Evolutionary conservation across 2,113 vertebrate species (phyloP).

Genomic region (Onychostruthus taczanowskii): DNA sequence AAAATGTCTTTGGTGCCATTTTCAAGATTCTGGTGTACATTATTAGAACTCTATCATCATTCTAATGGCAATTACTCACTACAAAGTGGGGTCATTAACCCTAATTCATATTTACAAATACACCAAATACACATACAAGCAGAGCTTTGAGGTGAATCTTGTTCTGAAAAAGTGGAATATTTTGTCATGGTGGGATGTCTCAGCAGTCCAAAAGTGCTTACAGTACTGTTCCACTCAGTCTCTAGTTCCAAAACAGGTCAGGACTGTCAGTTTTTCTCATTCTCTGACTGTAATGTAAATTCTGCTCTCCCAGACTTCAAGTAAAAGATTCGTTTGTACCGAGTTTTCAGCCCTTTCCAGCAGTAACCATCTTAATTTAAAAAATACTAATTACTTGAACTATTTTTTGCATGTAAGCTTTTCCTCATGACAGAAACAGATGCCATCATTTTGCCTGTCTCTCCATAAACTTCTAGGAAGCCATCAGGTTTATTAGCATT

Average conservation of each 20-base stretch:
- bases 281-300: slow-evolving; percentile 1
- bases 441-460: not conserved
- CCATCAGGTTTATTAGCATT: not conserved
- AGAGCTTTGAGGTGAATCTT: not conserved
- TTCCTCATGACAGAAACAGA: not conserved
- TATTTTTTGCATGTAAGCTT: not conserved
- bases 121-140: not conserved
- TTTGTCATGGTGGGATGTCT: not conserved
- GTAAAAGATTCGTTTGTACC: not conserved
- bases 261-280: not conserved
- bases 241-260: slow-evolving; percentile 5
- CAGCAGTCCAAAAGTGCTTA: not conserved
- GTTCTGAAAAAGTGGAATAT: not conserved
- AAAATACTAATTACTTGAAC: not conserved
- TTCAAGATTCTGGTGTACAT: not conserved
- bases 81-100: not conserved
- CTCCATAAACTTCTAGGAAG: not conserved
- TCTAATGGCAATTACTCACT: not conserved
- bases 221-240: not conserved
- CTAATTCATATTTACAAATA: slow-evolving; percentile 1
- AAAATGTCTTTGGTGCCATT: not conserved
- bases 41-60: not conserved
- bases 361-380: not conserved
- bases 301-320: not conserved
- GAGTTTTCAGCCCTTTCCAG: slow-evolving; percentile 1